Conservation (phyloP, 2,797 vertebrate species). For the Borostomias antarcticus region DNA sequence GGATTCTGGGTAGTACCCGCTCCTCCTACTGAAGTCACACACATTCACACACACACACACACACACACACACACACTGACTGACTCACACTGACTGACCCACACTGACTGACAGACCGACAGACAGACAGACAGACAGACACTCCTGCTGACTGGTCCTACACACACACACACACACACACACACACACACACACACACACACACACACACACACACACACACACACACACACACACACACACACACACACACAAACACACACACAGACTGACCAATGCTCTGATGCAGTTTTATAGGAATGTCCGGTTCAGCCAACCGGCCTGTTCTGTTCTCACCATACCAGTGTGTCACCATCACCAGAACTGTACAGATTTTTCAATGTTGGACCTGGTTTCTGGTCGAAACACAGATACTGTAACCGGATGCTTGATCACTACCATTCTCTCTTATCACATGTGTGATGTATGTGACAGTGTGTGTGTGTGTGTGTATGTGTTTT, state of each 20-base stretch:
- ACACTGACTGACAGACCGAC: conserved; percentile 20
- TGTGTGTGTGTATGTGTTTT: conserved; percentile 2
- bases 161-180: not conserved
- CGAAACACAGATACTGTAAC: not conserved
- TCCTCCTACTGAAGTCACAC: conserved; percentile 16
- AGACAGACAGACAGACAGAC: conserved; percentile 6
- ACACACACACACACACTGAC: conserved; percentile 2
- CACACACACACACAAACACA: conserved; percentile 13
- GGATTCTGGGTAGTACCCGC: not conserved
- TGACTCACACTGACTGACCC: not conserved
- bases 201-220: conserved; percentile 11
- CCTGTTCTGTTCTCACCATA: not conserved
- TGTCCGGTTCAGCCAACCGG: not conserved
- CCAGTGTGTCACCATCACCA: not conserved
- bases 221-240: conserved; percentile 14
- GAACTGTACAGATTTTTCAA: not conserved
- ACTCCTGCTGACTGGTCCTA: conserved; percentile 9
- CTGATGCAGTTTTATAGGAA: not conserved
- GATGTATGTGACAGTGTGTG: not conserved
- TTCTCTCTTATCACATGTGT: conserved; percentile 1
- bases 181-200: not conserved
- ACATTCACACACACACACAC: conserved; percentile 1
- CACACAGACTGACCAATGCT: not conserved
- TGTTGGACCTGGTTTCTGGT: not conserved
- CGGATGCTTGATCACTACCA: not conserved